Conservation (phyloP, 1,140 invertebrate species). For the Pogonognathellus flavescens region DNA sequence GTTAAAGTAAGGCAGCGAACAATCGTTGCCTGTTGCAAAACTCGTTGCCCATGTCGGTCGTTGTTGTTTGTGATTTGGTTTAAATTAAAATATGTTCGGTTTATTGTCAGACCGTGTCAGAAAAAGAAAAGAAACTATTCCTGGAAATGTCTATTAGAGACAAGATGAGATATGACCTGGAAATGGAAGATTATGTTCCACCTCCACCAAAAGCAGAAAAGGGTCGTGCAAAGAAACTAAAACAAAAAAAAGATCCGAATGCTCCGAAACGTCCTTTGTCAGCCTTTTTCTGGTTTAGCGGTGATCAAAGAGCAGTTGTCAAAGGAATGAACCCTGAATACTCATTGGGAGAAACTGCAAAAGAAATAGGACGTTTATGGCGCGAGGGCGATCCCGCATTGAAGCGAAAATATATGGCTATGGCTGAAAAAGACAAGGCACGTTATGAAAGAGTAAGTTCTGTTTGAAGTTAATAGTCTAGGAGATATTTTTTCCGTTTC, state of each 20-base stretch:
- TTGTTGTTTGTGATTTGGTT: too few relatives aligned
- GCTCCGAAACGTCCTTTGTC: too few relatives aligned
- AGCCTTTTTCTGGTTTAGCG: conserved; percentile 99
- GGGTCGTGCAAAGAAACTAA: conserved; percentile 84
- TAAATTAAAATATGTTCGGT: conserved; percentile 13
- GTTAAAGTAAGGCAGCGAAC: too few relatives aligned
- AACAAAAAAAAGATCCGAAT: too few relatives aligned
- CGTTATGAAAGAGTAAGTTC: too few relatives aligned
- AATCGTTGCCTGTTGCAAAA: too few relatives aligned
- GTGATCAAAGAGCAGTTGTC: conserved; percentile 95
- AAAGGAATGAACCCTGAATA: conserved; percentile 93
- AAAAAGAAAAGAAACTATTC: too few relatives aligned
- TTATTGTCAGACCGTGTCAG: conserved; percentile 89
- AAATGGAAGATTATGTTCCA: too few relatives aligned
- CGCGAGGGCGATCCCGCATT: conserved; percentile 85
- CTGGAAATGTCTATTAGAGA: conserved; percentile 99
- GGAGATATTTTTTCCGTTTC: too few relatives aligned
- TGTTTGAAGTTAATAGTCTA: too few relatives aligned
- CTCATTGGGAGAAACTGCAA: conserved; percentile 97
- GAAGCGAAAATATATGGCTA: conserved; percentile 91
- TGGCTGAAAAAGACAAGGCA: too few relatives aligned
- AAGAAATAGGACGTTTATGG: conserved; percentile 97
- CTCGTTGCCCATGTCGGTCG: not conserved
- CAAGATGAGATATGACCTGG: too few relatives aligned
- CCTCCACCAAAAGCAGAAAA: conserved; percentile 90